phyloP scores from a whole-genome alignment of 2,113 vertebrate species.

The Pampusana beccarii region DNA sequence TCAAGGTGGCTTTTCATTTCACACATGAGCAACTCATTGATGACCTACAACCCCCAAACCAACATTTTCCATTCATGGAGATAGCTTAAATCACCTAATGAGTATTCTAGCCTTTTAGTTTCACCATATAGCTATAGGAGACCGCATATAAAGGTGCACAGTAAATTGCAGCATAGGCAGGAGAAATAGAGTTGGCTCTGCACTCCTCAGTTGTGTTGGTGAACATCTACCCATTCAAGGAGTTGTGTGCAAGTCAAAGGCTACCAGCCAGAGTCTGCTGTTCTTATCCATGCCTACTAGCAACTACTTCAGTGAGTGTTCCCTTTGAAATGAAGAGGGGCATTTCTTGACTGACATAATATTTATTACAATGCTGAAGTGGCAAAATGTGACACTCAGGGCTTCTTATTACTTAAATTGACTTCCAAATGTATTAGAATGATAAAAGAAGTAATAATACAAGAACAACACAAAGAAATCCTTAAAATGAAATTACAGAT shows the following conservation, averaged over 20 bases:
- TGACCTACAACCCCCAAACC: neutral
- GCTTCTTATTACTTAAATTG: neutral
- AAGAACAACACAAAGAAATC: neutral
- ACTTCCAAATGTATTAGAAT: neutral
- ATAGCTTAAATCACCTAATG: neutral
- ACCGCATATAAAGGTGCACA: neutral
- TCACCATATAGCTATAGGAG: neutral
- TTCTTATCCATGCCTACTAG: neutral
- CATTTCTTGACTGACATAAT: neutral
- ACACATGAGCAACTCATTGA: conserved; percentile 46
- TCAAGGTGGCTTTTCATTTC: conserved; percentile 54
- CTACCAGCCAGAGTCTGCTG: neutral
- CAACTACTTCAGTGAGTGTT: neutral
- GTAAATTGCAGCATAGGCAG: neutral
- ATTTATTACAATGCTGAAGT: neutral
- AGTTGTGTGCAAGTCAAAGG: neutral
- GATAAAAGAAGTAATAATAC: neutral
- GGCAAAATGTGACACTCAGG: neutral
- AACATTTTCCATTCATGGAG: neutral
- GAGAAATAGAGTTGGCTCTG: neutral
- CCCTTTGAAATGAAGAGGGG: neutral
- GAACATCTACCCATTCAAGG: neutral
- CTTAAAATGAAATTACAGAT: neutral
- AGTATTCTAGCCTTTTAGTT: neutral
- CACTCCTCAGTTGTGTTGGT: neutral